Evolutionary conservation across 2,113 vertebrate genomes (phyloP).

Genomic region (Pachypanchax playfairii): DNA sequence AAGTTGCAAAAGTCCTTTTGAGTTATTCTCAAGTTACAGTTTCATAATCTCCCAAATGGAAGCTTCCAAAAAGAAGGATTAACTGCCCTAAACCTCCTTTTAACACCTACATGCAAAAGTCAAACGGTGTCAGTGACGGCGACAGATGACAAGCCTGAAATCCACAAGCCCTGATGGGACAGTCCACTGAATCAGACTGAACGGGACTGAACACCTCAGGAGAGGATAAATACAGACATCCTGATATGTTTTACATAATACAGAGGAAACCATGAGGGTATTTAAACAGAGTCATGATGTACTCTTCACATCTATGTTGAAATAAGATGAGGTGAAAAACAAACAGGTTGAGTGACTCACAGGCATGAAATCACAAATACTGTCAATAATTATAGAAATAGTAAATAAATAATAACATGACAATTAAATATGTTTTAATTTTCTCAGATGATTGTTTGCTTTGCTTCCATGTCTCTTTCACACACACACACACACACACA

Average conservation of each 20-base stretch:
- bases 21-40: conserved; percentile 56
- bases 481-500: too few species aligned
- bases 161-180: conserved; percentile 22
- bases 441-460: not conserved
- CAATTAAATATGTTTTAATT: conserved; percentile 21
- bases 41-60: conserved; percentile 56
- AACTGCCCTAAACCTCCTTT: conserved; percentile 61
- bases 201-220: conserved; percentile 54
- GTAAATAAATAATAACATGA: too few species aligned
- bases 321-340: conserved; percentile 71
- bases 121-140: conserved; percentile 56
- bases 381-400: too few species aligned
- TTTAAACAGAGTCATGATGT: conserved; percentile 70
- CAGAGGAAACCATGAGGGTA: conserved; percentile 40
- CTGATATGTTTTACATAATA: conserved; percentile 75
- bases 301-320: conserved; percentile 56
- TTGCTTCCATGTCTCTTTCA: not conserved
- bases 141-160: conserved; percentile 70
- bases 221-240: conserved; percentile 67
- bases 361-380: too few species aligned
- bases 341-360: conserved; percentile 60
- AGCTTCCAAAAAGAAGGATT: conserved; percentile 52
- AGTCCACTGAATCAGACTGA: conserved; percentile 38
- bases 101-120: conserved; percentile 64
- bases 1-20: conserved; percentile 38